A percentile compares a stretch with the other conserved stretches of the same genome.
Conservation (phyloP, 1,140 invertebrate genomes). For the Listronotus bonariensis region DNA sequence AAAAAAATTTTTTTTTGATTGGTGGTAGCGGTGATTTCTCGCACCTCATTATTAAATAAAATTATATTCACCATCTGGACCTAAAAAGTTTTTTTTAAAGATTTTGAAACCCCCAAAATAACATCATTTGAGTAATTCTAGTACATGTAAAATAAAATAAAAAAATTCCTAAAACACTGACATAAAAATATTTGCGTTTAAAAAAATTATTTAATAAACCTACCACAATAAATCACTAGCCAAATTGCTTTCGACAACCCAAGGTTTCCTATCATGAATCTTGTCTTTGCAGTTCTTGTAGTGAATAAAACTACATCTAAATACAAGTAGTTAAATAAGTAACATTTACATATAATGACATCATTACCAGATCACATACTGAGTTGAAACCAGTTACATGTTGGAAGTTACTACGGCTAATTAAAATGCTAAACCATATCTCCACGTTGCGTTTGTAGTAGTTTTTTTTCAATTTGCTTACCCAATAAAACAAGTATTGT, state of each 20-base stretch:
- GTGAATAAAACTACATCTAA: conserved; percentile 14
- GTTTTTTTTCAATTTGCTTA: conserved; percentile 19
- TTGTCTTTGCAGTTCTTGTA: conserved; percentile 1
- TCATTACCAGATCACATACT: conserved; percentile 29
- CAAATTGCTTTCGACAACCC: conserved; percentile 6
- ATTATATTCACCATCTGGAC: no score
- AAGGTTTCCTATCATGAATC: conserved; percentile 8
- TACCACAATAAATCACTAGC: neutral
- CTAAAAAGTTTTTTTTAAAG: no score
- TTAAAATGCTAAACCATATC: conserved; percentile 31
- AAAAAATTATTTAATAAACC: no score
- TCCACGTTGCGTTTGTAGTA: conserved; percentile 23
- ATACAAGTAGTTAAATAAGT: conserved; percentile 31
- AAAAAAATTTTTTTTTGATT: no score
- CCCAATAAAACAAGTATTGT: conserved; percentile 17
- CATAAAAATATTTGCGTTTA: no score
- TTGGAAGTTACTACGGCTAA: conserved; percentile 12
- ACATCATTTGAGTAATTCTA: no score
- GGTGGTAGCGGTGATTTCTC: no score
- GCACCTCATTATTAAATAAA: no score
- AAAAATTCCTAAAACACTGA: no score
- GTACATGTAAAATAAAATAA: no score
- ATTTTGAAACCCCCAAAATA: no score
- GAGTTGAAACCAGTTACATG: conserved; percentile 27
- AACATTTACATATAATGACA: conserved; percentile 35